Evolutionary conservation across 2,113 vertebrate genomes (phyloP), one percentile per base, ranked within the genome.

Genomic region (Empidonax traillii): DNA sequence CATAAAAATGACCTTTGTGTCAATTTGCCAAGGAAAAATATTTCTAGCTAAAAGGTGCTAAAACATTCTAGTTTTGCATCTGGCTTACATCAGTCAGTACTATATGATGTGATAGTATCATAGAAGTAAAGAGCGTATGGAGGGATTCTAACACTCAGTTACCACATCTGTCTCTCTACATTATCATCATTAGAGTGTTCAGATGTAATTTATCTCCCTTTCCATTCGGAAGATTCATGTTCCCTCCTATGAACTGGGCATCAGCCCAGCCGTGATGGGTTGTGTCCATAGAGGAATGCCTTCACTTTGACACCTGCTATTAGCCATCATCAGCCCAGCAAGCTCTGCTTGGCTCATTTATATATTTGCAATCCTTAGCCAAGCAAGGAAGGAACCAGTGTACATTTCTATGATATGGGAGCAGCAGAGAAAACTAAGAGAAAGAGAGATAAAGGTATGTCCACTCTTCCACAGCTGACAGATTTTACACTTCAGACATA

Each of bases 121-220:
- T 35, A 92, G 69, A 73, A 85, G 69, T 56, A 85, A 91, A 87
- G 61, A 92, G 76, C 2, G 16, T 95, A 51, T n/a, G 69, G 80
- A 93, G 65, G 49, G 83, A 90, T 92, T 88, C 37, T 33, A 88
- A 72, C 7, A 25, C 80, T 95, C 72, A n/a, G 68, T 87, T 87
- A 89, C 83, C 84, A 90, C 96, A 94, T 96, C 96, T 94, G 94
- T 65, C 83, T 95, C 85, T 88, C 96, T 89, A 55, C 80, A 94
- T 96, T 96, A 96, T 93, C 94, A 93, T 95, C 80, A 95, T 97
- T 95, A 96, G 68, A 52, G 85, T 61, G 68, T 93, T 94, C 90
- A 95, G 79, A 43, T 84, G 90, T 82, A 91, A 94, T 95, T 96
- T 95, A 88, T 97, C 92, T 95, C 81, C 63, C 65, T 81, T 88